A percentile compares a stretch with the other conserved stretches of the same genome.
Conservation (phyloP, 2,113 vertebrate genomes). For the Drymodes brunneopygia region DNA sequence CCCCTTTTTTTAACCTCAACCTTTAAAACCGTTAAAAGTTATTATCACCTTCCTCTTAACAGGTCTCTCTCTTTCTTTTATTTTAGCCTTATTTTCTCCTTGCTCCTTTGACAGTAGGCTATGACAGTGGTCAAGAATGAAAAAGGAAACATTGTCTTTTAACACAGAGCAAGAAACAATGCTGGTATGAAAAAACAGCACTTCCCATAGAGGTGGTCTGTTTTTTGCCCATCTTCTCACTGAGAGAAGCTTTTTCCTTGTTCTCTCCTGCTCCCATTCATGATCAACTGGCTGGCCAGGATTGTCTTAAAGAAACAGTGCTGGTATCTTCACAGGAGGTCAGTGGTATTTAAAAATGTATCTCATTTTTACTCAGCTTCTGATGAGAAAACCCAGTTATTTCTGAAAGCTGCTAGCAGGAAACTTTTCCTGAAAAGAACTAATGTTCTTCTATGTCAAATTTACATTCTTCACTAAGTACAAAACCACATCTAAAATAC, state of each 20-base stretch:
- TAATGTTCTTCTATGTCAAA: not conserved
- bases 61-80: not conserved
- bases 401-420: not conserved
- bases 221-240: not conserved
- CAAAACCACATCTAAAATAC: slow-evolving; percentile 30
- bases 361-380: not conserved
- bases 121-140: not conserved
- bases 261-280: not conserved
- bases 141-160: not conserved
- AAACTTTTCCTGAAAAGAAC: not conserved
- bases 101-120: not conserved
- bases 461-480: slow-evolving; percentile 3
- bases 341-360: not conserved
- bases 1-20: not conserved
- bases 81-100: not conserved
- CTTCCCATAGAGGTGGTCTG: not conserved
- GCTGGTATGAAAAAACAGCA: not conserved
- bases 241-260: not conserved
- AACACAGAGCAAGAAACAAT: not conserved
- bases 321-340: not conserved
- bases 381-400: not conserved
- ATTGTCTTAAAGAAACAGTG: not conserved
- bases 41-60: not conserved
- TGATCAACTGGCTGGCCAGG: accelerated
- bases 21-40: not conserved